Conservation (phyloP, 2,797 vertebrate species). For the Kryptopterus vitreolus region DNA sequence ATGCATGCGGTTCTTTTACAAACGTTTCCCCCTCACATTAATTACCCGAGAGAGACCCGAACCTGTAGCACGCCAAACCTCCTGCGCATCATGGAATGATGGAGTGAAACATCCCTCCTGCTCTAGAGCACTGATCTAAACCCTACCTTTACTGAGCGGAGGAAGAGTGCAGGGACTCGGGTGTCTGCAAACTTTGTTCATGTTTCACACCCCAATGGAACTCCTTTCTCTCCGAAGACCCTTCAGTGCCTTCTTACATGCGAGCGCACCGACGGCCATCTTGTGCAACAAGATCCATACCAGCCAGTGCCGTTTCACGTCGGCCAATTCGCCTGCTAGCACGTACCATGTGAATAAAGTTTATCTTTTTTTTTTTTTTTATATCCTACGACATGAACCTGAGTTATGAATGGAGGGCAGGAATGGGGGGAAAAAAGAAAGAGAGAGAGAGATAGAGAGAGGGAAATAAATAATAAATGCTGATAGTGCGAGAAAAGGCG, state of each 20-base stretch:
- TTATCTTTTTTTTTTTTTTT: neutral
- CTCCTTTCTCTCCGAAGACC: neutral
- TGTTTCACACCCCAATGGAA: neutral
- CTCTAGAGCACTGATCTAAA: no score
- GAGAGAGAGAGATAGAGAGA: no score
- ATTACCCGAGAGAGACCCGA: no score
- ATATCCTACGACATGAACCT: neutral
- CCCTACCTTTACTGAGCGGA: no score
- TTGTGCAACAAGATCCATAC: neutral
- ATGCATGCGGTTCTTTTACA: neutral
- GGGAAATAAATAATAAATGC: constrained; percentile 62
- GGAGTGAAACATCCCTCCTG: no score
- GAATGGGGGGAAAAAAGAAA: constrained; percentile 33
- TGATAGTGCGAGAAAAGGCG: constrained; percentile 64
- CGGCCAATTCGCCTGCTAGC: no score
- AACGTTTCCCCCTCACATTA: no score
- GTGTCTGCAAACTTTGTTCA: no score
- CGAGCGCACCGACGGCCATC: neutral
- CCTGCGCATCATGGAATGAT: no score
- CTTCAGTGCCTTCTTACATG: neutral
- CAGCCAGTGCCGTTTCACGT: neutral
- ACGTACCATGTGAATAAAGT: neutral
- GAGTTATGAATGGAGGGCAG: constrained; percentile 63
- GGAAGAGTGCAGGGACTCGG: no score
- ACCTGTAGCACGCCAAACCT: no score